Conservation (phyloP, 2,797 vertebrate species). For the Danio kyathit region DNA sequence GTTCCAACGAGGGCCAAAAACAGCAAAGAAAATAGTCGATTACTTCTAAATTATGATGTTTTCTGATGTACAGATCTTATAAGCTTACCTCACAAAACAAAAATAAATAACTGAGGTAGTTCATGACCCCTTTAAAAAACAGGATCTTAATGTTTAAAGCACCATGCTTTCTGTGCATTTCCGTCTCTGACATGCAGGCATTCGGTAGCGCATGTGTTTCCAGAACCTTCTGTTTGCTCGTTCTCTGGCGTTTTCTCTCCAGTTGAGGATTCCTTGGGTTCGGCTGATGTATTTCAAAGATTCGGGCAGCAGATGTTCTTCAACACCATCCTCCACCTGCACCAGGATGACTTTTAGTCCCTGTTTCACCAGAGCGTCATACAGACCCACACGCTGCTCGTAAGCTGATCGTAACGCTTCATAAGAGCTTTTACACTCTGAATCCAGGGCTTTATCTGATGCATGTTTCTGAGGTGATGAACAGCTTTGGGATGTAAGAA, state of each 20-base stretch:
- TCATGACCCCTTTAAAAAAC: too few relatives aligned
- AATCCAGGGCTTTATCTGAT: neutral
- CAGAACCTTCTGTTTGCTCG: constrained; percentile 82
- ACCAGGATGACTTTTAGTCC: constrained; percentile 86
- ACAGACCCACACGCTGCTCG: constrained; percentile 86
- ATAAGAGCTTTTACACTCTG: neutral
- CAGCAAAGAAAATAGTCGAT: too few relatives aligned
- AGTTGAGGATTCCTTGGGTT: constrained; percentile 85
- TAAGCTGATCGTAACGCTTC: constrained; percentile 65
- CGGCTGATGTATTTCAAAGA: constrained; percentile 86
- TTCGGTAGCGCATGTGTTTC: constrained; percentile 87
- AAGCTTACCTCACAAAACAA: too few relatives aligned
- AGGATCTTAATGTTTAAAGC: neutral
- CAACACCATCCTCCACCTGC: constrained; percentile 84
- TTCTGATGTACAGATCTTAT: too few relatives aligned
- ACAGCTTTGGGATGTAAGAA: constrained; percentile 62
- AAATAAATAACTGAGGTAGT: too few relatives aligned
- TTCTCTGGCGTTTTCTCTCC: constrained; percentile 68
- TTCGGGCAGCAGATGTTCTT: constrained; percentile 85
- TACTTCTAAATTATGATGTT: too few relatives aligned
- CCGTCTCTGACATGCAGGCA: constrained; percentile 76
- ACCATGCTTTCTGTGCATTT: neutral
- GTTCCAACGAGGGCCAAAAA: too few relatives aligned
- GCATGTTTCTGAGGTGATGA: neutral
- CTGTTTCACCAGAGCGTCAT: constrained; percentile 84